phyloP scores from a whole-genome alignment of 1,140 invertebrate genomes.

The Hylaeus volcanicus region DNA sequence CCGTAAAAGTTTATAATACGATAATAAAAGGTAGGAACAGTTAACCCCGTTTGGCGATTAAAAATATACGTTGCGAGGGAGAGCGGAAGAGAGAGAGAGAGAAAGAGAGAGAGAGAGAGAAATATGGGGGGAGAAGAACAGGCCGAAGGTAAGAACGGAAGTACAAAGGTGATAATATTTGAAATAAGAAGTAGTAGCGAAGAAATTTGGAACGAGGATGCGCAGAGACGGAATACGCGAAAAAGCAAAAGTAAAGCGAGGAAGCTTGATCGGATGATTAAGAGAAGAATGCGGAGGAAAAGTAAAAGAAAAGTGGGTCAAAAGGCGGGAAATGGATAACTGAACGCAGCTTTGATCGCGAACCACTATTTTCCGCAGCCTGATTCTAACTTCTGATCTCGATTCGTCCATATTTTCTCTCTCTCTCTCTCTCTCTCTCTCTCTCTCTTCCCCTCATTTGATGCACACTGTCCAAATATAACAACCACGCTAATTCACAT shows the following conservation, averaged over 20 bases:
- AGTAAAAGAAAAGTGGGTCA: conserved; percentile 30
- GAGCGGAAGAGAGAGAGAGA: too few relatives aligned
- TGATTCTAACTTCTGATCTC: conserved; percentile 59
- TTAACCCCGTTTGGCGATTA: neutral
- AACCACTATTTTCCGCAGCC: conserved; percentile 64
- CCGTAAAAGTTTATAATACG: neutral
- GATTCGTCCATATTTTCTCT: conserved; percentile 55
- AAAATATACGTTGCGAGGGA: neutral
- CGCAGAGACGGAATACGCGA: too few relatives aligned
- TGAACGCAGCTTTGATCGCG: conserved; percentile 62
- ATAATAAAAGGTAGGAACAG: neutral
- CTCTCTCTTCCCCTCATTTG: conserved; percentile 23
- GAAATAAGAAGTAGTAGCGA: conserved; percentile 20
- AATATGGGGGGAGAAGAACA: too few relatives aligned
- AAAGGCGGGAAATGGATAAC: conserved; percentile 50
- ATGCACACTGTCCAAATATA: conserved; percentile 74
- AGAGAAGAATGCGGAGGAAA: neutral
- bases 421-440: conserved; percentile 10
- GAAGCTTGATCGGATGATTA: conserved; percentile 34
- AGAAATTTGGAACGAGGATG: too few relatives aligned
- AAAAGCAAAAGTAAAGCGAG: neutral
- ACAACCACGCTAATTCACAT: conserved; percentile 64
- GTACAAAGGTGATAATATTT: conserved; percentile 28
- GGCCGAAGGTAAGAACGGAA: conserved; percentile 34
- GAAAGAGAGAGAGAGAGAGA: neutral